Evolutionary conservation across 2,113 vertebrate species (phyloP).

Genomic region (Malurus melanocephalus): DNA sequence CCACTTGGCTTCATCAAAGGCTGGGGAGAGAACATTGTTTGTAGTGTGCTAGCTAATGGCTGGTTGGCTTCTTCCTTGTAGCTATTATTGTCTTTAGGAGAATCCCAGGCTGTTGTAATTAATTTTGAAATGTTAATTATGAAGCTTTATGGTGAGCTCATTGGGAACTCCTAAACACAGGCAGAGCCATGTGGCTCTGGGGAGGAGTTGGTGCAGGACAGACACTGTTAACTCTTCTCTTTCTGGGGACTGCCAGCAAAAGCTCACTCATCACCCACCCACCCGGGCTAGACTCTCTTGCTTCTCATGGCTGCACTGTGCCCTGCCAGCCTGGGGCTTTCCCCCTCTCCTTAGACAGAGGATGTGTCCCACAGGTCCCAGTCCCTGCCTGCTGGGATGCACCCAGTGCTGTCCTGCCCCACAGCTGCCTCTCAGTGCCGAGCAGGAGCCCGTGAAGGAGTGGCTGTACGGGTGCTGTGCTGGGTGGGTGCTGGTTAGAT

Average conservation of each 20-base stretch:
- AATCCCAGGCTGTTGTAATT: not conserved
- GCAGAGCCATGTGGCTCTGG: not conserved
- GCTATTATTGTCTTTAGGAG: not conserved
- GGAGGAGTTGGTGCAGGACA: not conserved
- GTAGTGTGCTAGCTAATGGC: not conserved
- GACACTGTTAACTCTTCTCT: not conserved
- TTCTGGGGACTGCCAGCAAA: not conserved
- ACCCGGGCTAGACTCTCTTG: not conserved
- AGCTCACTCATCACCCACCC: not conserved
- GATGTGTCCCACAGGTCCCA: not conserved
- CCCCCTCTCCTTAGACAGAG: not conserved
- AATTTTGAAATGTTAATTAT: not conserved
- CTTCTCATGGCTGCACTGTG: not conserved
- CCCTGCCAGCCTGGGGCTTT: accelerated
- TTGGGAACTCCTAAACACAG: not conserved
- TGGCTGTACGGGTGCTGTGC: accelerated
- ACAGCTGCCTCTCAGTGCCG: not conserved
- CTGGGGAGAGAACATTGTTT: not conserved
- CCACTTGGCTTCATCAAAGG: not conserved
- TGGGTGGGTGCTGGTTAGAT: not conserved
- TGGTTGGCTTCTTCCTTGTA: not conserved
- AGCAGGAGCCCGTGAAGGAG: not conserved
- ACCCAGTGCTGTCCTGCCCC: not conserved
- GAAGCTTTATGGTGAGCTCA: not conserved
- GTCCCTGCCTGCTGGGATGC: not conserved